Conservation (phyloP, 2,888 invertebrate genomes). For the Gastracanthus pulcherrimus region DNA sequence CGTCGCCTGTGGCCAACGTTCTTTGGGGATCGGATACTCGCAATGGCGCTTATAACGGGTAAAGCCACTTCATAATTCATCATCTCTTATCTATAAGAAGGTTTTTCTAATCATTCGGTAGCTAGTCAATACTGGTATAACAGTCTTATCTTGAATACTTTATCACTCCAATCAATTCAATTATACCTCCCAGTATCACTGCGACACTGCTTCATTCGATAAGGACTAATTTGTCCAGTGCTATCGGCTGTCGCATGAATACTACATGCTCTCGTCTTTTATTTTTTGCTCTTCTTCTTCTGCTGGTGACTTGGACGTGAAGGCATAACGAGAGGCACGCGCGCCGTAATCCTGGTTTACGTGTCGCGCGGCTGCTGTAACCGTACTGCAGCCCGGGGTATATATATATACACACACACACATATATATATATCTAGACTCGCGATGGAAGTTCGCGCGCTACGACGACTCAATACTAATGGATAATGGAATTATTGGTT, state of each 20-base stretch:
- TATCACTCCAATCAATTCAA: no score
- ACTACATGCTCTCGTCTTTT: neutral
- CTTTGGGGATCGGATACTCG: neutral
- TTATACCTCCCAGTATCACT: no score
- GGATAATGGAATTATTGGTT: slow-evolving; percentile 78
- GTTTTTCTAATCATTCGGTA: neutral
- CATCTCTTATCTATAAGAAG: no score
- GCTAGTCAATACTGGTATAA: neutral
- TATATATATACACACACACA: no score
- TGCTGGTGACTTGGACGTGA: neutral
- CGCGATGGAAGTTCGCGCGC: slow-evolving; percentile 27
- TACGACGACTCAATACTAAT: slow-evolving; percentile 76
- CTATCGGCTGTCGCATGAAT: no score
- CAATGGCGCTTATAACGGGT: slow-evolving; percentile 21
- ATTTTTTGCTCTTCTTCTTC: neutral
- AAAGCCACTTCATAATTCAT: neutral
- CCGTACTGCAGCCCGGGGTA: neutral
- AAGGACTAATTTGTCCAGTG: no score
- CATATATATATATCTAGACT: neutral
- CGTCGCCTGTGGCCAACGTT: no score
- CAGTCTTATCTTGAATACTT: no score
- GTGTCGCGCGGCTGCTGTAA: neutral
- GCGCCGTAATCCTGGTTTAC: slow-evolving; percentile 27
- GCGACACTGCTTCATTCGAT: no score
- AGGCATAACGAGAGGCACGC: neutral